Base-by-base conservation (phyloP, 2,797 vertebrate genomes). In the Prionace glauca region DNA sequence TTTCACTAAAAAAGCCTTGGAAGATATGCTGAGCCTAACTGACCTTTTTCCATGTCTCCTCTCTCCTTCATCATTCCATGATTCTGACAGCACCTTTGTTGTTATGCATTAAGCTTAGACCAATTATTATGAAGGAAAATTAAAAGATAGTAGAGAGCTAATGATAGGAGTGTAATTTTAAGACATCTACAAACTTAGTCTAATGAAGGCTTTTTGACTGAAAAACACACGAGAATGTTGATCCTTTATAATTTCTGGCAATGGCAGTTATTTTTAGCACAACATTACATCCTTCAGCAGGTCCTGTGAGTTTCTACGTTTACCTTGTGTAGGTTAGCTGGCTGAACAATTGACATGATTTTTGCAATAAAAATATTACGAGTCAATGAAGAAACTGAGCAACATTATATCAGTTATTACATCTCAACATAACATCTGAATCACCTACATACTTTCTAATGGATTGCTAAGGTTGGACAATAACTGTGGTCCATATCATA, bases 81-180 rank as follows among this genome's bases (percentile, higher is more conserved):
- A 20, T 24, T 92, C 65, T 69, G 36, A 41, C 65, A 92, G 65
- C 67, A 92, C 36, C n/a, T 24, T 92, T 36, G 88, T 65, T 91
- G 36, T 36, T 5, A 22, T n/a, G 65, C n/a, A 92, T 41, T 69
- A 92, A 67, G n/a, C n/a, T 92, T 24, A 41, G n/a, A 41, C n/a
- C 22, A 41, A 69, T 67, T 92, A 69, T 92, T 26, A 92, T 41
- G 65, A 67, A 69, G 65, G 90, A 69, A 24, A 92, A 92, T 69
- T 41, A 69, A 69, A 77, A 92, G 90, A 41, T 22, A 69, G 90
- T 41, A 12, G 32, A 24, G 22, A 69, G 90, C 20, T 91, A 91
- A 91, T 91, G 18, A 91, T 20, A 65, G 60, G 88, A 32, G n/a
- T 41, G 90, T 92, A 92, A 92, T 92, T 92, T 56, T 69, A 41